Evolutionary conservation across 1,140 invertebrate genomes (phyloP), one percentile per base, ranked within the genome.

Genomic region (Spodoptera frugiperda): DNA sequence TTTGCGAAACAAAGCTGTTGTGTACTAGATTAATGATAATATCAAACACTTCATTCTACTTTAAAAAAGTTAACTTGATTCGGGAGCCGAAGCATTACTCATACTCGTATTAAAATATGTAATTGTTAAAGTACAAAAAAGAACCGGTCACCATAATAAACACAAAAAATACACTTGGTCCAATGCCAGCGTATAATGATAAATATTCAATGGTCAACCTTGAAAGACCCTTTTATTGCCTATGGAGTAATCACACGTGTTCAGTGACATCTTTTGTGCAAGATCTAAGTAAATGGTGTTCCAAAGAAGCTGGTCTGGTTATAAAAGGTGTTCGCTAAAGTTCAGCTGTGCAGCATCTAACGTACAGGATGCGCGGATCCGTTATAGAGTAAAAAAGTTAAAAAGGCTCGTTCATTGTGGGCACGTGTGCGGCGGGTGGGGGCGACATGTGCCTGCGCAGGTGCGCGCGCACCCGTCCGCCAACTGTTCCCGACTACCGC

Each of bases 361-460:
- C 33, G 21, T 70, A 70, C 67, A 72, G 70, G 70, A 72, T 72
- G 54, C 33, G 70, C 33, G 19, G 68, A 72, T 44, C 68, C 68
- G 53, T 72, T 57, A 59, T 72, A 12, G 21, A 72, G 44, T 57
- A 72, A 72, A 72, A 54, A 72, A 59, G 33, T 21, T 21, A 57
- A 46, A 39, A 72, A 55, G 12, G 48, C 67, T 12, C 49, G 51
- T 70, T 70, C 48, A 71, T 71, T 72, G 63, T 54, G 33, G 39
- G 79, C 82, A 71, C 79, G 82, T 83, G 82, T 72, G 59, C 75
- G 46, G 48, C 70, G 57, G 76, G 44, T 63, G 73, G 49, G 46
- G 55, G 71, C 63, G 59, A 63, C 82, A 81, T 83, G 82, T 81
- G 82, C 71, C 17, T 21, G 79, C 71, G 76, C 80, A 84, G 75